phyloP scores from a whole-genome alignment of 2,113 vertebrate genomes.

The Nothoprocta pentlandii region DNA sequence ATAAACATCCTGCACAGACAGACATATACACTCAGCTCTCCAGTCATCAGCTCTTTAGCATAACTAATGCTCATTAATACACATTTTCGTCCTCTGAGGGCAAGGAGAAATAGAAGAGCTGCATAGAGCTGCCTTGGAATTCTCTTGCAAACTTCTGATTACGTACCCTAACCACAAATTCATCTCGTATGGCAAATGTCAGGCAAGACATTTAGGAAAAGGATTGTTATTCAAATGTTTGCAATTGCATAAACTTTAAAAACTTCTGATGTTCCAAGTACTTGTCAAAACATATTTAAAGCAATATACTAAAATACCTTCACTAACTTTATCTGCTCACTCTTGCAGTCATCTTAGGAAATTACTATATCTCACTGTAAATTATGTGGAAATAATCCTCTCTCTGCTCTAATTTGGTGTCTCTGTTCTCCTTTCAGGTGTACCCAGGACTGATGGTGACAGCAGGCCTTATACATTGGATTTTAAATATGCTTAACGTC shows the following conservation, averaged over 20 bases:
- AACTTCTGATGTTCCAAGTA: neutral
- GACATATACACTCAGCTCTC: neutral
- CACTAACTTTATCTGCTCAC: neutral
- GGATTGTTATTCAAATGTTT: slow-evolving; percentile 20
- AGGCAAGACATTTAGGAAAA: neutral
- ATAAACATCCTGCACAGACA: neutral
- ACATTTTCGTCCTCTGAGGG: neutral
- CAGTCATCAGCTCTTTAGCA: neutral
- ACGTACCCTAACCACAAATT: neutral
- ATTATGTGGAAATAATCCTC: neutral
- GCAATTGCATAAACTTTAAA: slow-evolving; percentile 37
- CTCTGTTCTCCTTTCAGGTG: slow-evolving; percentile 80
- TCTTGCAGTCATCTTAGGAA: neutral
- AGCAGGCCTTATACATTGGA: slow-evolving; percentile 98
- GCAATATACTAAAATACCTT: slow-evolving; percentile 22
- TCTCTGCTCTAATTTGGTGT: neutral
- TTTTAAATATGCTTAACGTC: slow-evolving; percentile 96
- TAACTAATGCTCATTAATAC: neutral
- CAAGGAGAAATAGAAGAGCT: neutral
- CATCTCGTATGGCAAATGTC: neutral
- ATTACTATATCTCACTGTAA: neutral
- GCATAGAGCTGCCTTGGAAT: neutral
- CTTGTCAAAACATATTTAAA: slow-evolving; percentile 34
- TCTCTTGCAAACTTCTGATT: neutral
- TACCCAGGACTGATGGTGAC: slow-evolving; percentile 99